Evolutionary conservation across 2,888 invertebrate genomes (phyloP).

Genomic region (Athripsodes cinereus): DNA sequence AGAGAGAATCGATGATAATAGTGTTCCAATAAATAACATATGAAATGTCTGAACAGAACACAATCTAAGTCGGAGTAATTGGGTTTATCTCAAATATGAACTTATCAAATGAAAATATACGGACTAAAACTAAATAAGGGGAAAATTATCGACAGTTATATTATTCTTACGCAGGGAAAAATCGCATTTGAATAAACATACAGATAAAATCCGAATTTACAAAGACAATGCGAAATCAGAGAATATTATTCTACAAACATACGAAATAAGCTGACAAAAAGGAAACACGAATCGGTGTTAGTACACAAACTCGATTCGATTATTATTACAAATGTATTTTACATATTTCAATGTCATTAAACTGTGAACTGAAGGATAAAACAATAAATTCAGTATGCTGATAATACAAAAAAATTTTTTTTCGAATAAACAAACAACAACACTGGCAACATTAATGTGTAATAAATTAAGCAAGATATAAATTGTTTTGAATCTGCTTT

Average conservation of each 20-base stretch:
- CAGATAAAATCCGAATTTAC: too few species aligned
- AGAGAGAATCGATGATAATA: neutral
- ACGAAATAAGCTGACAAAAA: neutral
- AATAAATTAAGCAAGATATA: neutral
- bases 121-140: too few species aligned
- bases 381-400: neutral
- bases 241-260: too few species aligned
- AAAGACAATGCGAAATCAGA: neutral
- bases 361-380: too few species aligned
- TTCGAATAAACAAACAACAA: neutral
- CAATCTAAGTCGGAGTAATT: slow-evolving; percentile 16
- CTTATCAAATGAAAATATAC: too few species aligned
- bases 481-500: too few species aligned
- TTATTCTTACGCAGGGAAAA: too few species aligned
- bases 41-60: slow-evolving; percentile 8
- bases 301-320: neutral
- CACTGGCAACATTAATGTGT: neutral
- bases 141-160: too few species aligned
- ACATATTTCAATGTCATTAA: neutral
- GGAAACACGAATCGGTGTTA: too few species aligned
- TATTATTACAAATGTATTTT: neutral
- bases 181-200: too few species aligned
- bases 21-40: slow-evolving; percentile 16
- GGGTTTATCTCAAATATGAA: slow-evolving; percentile 5
- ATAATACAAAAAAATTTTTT: neutral